phyloP scores from a whole-genome alignment of 1,140 invertebrate species.

The Macrobrachium nipponense region DNA sequence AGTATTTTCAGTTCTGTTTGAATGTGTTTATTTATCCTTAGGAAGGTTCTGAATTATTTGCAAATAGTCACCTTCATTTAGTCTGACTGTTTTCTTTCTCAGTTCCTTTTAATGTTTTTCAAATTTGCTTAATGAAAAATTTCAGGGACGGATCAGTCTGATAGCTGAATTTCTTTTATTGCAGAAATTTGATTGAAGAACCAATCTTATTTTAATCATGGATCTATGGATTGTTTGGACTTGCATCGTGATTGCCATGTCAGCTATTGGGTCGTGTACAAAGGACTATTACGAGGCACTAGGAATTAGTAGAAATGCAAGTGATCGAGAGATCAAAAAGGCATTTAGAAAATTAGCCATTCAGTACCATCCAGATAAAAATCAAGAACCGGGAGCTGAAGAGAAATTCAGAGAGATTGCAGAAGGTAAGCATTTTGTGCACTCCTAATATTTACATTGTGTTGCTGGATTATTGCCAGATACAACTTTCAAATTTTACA shows the following conservation, averaged over 20 bases:
- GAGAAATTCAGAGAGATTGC: constrained; percentile 98
- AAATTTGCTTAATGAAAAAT: too few species aligned
- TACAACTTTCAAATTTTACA: too few species aligned
- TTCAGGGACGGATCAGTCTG: too few species aligned
- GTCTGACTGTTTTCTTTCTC: too few species aligned
- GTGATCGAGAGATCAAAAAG: constrained; percentile 97
- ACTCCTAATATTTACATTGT: neutral
- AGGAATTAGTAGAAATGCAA: constrained; percentile 86
- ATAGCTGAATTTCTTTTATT: too few species aligned
- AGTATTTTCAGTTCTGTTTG: too few species aligned
- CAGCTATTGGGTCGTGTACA: constrained; percentile 66
- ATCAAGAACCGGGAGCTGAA: constrained; percentile 92
- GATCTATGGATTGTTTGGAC: constrained; percentile 5
- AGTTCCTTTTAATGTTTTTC: too few species aligned
- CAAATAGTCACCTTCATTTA: too few species aligned
- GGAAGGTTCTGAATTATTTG: too few species aligned
- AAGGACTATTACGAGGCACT: constrained; percentile 98
- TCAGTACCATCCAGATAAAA: constrained; percentile 99
- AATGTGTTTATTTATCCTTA: too few species aligned
- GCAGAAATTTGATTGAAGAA: too few species aligned
- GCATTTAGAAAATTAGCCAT: constrained; percentile 96
- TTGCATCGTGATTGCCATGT: constrained; percentile 5
- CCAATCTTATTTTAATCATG: constrained; percentile 1
- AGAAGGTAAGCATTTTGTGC: constrained; percentile 74
- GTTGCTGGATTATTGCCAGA: neutral